These are phyloP conservation scores for Tigriopus californicus DNA, from an alignment of 2,888 invertebrate species.

Conservation along the genomic window DNA sequence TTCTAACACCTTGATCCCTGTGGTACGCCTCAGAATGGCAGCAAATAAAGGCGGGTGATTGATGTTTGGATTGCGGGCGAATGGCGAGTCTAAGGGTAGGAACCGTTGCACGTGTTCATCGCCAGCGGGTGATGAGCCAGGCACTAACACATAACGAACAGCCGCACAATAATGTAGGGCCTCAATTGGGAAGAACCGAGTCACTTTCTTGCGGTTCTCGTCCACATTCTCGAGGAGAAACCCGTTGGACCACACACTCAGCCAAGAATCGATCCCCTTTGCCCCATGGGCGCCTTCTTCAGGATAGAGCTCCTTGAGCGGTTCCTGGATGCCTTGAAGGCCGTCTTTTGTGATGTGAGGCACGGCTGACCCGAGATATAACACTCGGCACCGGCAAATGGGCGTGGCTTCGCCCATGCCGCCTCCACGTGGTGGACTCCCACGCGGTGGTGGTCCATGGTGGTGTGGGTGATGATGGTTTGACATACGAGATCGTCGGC, in stretches of 20 bases:
- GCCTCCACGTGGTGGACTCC: background rate
- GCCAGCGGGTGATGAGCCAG: conserved; percentile 33
- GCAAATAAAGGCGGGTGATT: conserved; percentile 92
- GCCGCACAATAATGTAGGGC: conserved; percentile 89
- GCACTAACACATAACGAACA: conserved; percentile 60
- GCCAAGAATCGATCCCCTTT: conserved; percentile 83
- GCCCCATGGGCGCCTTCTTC: conserved; percentile 74
- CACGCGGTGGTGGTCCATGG: too few species aligned
- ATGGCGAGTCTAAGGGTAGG: conserved; percentile 84
- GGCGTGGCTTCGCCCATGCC: conserved; percentile 50
- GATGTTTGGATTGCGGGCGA: conserved; percentile 74
- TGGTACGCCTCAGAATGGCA: conserved; percentile 81
- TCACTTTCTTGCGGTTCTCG: conserved; percentile 79
- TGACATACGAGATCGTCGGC: background rate
- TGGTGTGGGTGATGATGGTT: too few species aligned
- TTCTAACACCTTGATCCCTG: conserved; percentile 91
- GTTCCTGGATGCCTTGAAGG: conserved; percentile 89
- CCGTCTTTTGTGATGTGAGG: conserved; percentile 96
- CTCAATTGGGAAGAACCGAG: conserved; percentile 87
- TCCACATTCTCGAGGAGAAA: conserved; percentile 81
- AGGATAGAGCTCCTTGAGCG: conserved; percentile 82
- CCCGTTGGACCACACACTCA: conserved; percentile 93
- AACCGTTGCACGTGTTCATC: conserved; percentile 44
- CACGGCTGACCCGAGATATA: conserved; percentile 88
- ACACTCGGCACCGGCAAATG: conserved; percentile 85